Conservation (phyloP, 2,113 vertebrate species). For the Lophius piscatorius region DNA sequence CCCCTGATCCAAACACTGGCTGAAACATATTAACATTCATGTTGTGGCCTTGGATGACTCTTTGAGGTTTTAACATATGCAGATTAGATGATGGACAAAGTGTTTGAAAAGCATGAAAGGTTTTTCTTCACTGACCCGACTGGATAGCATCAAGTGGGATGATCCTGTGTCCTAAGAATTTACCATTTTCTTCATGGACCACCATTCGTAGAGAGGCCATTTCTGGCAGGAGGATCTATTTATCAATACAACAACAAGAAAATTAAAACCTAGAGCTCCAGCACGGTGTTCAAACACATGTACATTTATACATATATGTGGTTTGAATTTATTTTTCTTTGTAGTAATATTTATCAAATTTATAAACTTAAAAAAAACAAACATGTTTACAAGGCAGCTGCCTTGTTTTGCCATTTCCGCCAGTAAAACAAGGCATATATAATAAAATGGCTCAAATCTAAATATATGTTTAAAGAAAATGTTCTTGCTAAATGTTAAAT, state of each 20-base stretch:
- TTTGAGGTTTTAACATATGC: slow-evolving; percentile 27
- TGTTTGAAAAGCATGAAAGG: not conserved
- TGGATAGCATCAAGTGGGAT: slow-evolving; percentile 90
- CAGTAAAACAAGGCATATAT: no score
- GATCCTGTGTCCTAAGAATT: slow-evolving; percentile 95
- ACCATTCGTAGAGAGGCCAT: slow-evolving; percentile 90
- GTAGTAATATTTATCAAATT: no score
- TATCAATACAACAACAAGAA: slow-evolving; percentile 33
- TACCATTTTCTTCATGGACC: slow-evolving; percentile 92
- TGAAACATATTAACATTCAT: slow-evolving; percentile 8
- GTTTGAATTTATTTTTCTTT: no score
- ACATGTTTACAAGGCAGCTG: no score
- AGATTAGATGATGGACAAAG: slow-evolving; percentile 18
- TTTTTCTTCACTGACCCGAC: slow-evolving; percentile 80
- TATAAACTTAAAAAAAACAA: no score
- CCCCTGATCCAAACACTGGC: slow-evolving; percentile 11
- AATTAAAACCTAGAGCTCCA: no score
- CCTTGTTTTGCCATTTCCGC: no score
- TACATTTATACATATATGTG: not conserved
- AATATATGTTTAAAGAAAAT: no score
- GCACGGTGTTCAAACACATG: no score
- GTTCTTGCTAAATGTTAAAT: no score
- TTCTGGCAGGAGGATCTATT: slow-evolving; percentile 92
- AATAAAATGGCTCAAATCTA: no score
- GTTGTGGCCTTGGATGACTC: slow-evolving; percentile 11